Conservation (phyloP, 2,113 vertebrate species). For the Engystomops pustulosus region DNA sequence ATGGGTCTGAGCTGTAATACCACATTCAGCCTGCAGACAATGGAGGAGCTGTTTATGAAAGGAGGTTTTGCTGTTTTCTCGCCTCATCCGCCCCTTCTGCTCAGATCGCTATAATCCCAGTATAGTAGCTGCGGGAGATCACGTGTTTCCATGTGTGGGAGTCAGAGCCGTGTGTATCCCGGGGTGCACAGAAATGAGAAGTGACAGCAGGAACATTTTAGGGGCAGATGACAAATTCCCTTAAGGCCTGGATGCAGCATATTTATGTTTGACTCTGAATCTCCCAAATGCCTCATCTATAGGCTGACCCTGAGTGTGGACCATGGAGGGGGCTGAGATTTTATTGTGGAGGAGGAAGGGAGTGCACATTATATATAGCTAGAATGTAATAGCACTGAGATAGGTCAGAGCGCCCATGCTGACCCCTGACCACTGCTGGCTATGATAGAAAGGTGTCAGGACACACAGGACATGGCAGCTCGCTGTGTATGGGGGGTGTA, state of each 20-base stretch:
- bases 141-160: neutral
- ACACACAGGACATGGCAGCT: too few species aligned
- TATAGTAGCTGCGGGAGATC: neutral
- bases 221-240: slow-evolving; percentile 24
- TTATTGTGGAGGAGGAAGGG: too few species aligned
- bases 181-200: neutral
- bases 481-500: too few species aligned
- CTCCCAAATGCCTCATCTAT: neutral
- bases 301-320: neutral
- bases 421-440: too few species aligned
- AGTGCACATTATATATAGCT: too few species aligned
- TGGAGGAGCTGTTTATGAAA: neutral
- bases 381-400: too few species aligned
- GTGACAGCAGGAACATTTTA: slow-evolving; percentile 26
- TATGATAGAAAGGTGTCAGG: too few species aligned
- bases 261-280: neutral
- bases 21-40: neutral
- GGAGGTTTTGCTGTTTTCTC: neutral
- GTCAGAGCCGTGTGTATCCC: neutral
- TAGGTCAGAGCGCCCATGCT: too few species aligned
- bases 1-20: neutral
- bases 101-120: neutral
- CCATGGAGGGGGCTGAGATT: too few species aligned
- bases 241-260: neutral
- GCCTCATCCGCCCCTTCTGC: neutral